phyloP scores from a whole-genome alignment of 1,140 invertebrate species.

The Patella vulgata region DNA sequence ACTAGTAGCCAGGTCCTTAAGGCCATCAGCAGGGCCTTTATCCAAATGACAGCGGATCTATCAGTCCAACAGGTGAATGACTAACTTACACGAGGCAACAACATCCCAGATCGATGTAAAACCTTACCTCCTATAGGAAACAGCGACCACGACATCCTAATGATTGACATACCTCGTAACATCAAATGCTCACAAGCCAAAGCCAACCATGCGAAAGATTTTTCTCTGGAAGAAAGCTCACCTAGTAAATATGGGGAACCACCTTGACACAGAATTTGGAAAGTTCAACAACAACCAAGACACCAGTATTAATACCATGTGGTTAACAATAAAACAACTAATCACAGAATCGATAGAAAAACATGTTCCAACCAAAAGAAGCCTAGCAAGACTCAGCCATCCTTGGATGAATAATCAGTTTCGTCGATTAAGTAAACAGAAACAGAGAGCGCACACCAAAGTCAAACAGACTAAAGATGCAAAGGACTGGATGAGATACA shows the following conservation, averaged over 20 bases:
- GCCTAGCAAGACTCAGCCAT: background rate
- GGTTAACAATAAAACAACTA: background rate
- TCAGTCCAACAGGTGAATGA: background rate
- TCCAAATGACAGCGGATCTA: background rate
- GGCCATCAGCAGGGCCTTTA: background rate
- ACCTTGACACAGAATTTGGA: background rate
- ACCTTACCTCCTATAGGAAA: background rate
- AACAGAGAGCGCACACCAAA: background rate
- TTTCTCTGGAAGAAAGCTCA: slow-evolving; percentile 3
- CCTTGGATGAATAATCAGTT: slow-evolving; percentile 3
- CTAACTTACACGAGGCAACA: background rate
- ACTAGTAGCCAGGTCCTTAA: background rate
- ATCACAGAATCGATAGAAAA: too few relatives aligned
- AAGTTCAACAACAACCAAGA: background rate
- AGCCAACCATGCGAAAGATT: background rate
- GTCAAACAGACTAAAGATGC: too few relatives aligned
- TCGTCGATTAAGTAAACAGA: background rate
- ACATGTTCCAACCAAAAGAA: background rate
- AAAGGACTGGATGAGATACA: too few relatives aligned
- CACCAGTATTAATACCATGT: background rate
- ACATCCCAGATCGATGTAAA: background rate
- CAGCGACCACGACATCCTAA: slow-evolving; percentile 7
- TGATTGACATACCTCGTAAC: background rate
- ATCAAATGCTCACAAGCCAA: background rate
- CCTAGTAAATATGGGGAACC: background rate